Evolutionary conservation across 64 coral and sea anemone species (phyloP).

Genomic region (Exaiptasia diaphana): DNA sequence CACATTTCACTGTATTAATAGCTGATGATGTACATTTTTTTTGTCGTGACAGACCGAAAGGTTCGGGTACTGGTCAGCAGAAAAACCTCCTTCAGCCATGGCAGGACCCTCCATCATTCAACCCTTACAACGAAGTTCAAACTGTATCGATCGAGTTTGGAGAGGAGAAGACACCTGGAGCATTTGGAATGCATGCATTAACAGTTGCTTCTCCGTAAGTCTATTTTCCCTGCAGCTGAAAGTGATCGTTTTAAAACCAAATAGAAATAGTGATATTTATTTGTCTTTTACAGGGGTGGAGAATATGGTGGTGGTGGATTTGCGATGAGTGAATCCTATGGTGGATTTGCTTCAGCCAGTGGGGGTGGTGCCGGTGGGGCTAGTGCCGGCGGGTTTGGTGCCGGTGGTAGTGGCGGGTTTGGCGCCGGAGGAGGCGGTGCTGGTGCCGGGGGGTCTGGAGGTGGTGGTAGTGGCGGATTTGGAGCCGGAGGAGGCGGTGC

Average conservation of each 20-base stretch:
- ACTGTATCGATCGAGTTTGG: slow-evolving; percentile 10
- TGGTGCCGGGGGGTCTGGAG: not conserved
- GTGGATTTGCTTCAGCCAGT: not conserved
- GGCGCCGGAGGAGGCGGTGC: not conserved
- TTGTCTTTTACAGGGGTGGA: not conserved
- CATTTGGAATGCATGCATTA: not conserved
- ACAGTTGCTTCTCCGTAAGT: slow-evolving; percentile 7
- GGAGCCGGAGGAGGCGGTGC: not conserved
- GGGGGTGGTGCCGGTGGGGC: not conserved
- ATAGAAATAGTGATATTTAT: not conserved
- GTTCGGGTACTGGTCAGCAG: not conserved
- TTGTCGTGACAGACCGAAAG: too few relatives aligned
- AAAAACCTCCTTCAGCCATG: not conserved
- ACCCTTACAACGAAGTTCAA: slow-evolving; percentile 4
- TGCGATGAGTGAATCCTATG: not conserved
- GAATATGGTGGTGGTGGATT: not conserved
- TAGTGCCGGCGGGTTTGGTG: not conserved
- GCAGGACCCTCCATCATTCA: slow-evolving; percentile 1
- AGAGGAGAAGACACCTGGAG: not conserved
- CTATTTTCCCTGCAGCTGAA: not conserved
- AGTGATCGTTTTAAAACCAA: not conserved
- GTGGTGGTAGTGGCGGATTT: not conserved
- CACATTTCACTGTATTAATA: too few relatives aligned
- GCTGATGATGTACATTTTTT: too few relatives aligned
- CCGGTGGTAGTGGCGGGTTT: not conserved